phyloP scores from a whole-genome alignment of 2,113 vertebrate species.

The Serinus canaria region DNA sequence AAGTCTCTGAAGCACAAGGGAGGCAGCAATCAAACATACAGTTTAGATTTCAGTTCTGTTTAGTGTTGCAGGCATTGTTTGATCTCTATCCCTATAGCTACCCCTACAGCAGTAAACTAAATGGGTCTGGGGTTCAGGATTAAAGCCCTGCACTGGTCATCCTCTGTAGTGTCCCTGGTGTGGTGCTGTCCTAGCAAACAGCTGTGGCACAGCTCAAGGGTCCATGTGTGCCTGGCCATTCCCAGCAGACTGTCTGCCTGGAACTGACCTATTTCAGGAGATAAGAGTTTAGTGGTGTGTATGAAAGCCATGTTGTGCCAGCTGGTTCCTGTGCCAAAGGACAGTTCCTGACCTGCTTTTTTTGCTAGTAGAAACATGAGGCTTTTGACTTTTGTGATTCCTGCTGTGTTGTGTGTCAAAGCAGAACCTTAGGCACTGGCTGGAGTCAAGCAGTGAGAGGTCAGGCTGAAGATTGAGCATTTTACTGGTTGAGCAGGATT shows the following conservation, averaged over 20 bases:
- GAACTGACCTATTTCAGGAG: background rate
- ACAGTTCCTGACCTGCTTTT: conserved; percentile 19
- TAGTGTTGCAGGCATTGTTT: background rate
- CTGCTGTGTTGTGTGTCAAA: background rate
- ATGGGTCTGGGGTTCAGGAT: background rate
- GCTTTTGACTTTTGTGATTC: background rate
- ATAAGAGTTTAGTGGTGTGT: background rate
- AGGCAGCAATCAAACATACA: background rate
- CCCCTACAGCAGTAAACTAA: background rate
- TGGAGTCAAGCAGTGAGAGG: background rate
- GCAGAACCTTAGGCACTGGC: background rate
- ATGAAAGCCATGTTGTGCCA: background rate
- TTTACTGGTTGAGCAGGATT: background rate
- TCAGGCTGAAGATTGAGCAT: background rate
- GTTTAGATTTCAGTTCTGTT: background rate
- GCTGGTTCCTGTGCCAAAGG: background rate
- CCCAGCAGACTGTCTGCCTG: background rate
- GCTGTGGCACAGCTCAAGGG: background rate
- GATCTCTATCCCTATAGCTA: background rate
- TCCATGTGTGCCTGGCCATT: rapidly evolving
- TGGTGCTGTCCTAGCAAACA: background rate
- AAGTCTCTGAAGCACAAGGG: background rate
- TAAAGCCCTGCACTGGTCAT: background rate
- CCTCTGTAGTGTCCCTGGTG: rapidly evolving
- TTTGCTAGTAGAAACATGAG: background rate